Evolutionary conservation across 2,797 vertebrate species (phyloP).

Genomic region (Diplodus puntazzo): DNA sequence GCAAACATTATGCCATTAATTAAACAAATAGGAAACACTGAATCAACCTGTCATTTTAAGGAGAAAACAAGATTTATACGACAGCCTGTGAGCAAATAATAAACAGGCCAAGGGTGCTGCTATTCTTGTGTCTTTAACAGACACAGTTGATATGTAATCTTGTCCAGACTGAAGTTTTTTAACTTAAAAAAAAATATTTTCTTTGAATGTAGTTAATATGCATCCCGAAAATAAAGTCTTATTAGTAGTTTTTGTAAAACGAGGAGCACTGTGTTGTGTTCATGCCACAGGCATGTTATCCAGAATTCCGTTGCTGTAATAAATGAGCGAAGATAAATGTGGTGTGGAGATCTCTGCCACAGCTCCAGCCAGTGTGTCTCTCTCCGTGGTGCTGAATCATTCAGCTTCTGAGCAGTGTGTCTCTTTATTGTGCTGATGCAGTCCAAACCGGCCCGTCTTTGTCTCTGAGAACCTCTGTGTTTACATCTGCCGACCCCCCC

Average conservation of each 20-base stretch:
- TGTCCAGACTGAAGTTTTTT: not conserved
- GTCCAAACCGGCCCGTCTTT: no score
- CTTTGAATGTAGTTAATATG: no score
- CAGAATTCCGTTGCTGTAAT: no score
- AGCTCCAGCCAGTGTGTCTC: not conserved
- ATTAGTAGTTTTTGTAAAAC: no score
- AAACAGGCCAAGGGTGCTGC: not conserved
- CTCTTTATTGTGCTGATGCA: not conserved
- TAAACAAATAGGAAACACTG: constrained; percentile 40
- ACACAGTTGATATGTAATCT: not conserved
- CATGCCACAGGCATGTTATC: no score
- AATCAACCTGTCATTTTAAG: constrained; percentile 35
- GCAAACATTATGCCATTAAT: constrained; percentile 37
- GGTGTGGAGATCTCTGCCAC: no score
- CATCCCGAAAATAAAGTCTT: no score
- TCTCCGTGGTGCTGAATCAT: constrained; percentile 12
- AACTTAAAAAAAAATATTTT: no score
- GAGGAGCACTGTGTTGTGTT: no score
- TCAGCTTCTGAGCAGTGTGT: not conserved
- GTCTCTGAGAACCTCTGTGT: no score
- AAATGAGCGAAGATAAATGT: no score
- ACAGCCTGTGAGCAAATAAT: not conserved
- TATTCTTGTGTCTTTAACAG: not conserved
- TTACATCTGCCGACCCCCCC: no score
- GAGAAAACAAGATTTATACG: constrained; percentile 16